Base-by-base conservation (phyloP, 2,113 vertebrate species). In the Nibea albiflora region DNA sequence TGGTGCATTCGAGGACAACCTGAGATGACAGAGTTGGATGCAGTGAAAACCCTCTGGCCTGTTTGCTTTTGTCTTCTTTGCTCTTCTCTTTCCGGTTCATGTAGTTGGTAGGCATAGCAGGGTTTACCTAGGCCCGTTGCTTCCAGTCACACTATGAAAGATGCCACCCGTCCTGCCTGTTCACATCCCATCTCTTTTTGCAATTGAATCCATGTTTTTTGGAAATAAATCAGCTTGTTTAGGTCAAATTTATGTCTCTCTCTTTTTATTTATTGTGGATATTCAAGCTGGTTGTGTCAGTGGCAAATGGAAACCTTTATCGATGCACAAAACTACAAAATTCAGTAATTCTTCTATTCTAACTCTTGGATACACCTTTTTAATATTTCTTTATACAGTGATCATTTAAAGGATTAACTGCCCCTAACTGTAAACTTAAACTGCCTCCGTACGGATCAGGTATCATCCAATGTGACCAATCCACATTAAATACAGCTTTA, bases 1-100 rank as follows among this genome's bases (percentile, higher is more conserved):
- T 46, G 67, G 49, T 57, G 62, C 80, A 53, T 76, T 83, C 46
- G 42, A 57, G 74, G 71, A 66, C 24, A 15, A 46, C 63, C 20
- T 62, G 31, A 54, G 16, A 46, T 76, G 39, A 54, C 24, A 54
- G 28, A 22, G 31, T 22, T 63, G 1, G 12, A 60, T 39, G 44
- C 4, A 14, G n/a, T 12, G n/a, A 64, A 22, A 11, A 31, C 22
- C 14, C 22, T 47, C 42, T 49, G 63, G 35, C 35, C 35, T 39
- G 35, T 39, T 39, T 39, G 35, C 35, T 9, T 39, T 39, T 39
- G 8, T 8, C 35, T 39, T 39, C 35, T 42, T 16, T 69, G 50
- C 49, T 42, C 20, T 70, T 57, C 3, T 46, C 8, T 57, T 44
- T 39, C 9, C 57, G 39, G n/a, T 44, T 71, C 22, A 47, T 28